These are phyloP conservation scores for Raja brachyura DNA, from an alignment of 2,113 vertebrate species.

Conservation along the genomic window DNA sequence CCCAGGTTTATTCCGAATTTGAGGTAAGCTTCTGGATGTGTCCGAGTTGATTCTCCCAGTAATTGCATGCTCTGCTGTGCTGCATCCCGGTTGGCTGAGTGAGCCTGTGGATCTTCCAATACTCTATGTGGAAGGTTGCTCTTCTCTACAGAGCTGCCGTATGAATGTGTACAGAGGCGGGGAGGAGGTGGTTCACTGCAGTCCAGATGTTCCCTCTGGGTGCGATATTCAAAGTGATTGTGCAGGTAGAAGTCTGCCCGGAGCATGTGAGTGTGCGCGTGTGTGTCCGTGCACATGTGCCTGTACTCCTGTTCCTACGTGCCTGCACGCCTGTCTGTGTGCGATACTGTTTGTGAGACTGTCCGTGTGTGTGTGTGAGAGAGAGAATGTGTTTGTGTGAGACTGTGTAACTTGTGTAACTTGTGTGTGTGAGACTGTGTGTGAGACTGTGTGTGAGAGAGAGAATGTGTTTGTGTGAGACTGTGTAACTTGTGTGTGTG, in stretches of 20 bases:
- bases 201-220: neutral
- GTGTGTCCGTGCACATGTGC: too few relatives aligned
- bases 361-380: too few relatives aligned
- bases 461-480: too few relatives aligned
- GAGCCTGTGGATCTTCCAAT: neutral
- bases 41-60: neutral
- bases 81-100: neutral
- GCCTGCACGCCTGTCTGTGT: too few relatives aligned
- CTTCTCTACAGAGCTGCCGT: neutral
- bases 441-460: too few relatives aligned
- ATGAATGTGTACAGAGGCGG: neutral
- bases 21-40: neutral
- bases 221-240: neutral
- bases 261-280: too few relatives aligned
- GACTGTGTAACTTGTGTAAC: too few relatives aligned
- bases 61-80: slow-evolving; percentile 17
- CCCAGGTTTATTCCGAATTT: slow-evolving; percentile 13
- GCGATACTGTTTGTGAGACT: too few relatives aligned
- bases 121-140: neutral
- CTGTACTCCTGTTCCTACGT: too few relatives aligned
- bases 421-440: too few relatives aligned
- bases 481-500: too few relatives aligned
- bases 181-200: neutral
- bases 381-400: too few relatives aligned
- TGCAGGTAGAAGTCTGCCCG: neutral